Evolutionary conservation across 2,797 vertebrate species (phyloP), one percentile per base, ranked within the genome.

Genomic region (Oceanodroma leucorhoa): DNA sequence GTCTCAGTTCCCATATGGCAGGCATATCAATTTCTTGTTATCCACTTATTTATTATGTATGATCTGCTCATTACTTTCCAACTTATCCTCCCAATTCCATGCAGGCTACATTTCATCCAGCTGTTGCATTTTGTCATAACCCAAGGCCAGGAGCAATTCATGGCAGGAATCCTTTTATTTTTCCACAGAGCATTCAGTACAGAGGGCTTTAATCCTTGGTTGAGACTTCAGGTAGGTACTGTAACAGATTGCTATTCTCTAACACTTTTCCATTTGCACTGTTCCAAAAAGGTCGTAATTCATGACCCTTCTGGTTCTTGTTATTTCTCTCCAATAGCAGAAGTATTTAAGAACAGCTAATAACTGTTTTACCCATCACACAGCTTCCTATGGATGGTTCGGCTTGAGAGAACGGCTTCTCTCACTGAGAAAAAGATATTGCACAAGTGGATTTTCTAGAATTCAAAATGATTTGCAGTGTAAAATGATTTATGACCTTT

Each of bases 1-100:
- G 9, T 38, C 91, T 80, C 41, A 16, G 73, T 50, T 88, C 57
- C 91, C 89, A 87, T 87, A 94, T 89, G 86, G 90, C 27, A 85
- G 91, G 84, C 77, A 71, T 94, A 96, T 94, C 91, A 73, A 77
- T 94, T 96, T 95, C 95, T 94, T 87, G 75, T 94, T 96, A 96
- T 64, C 54, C 82, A 65, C 48, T 90, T 96, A 96, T 94, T 96
- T 97, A 96, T 94, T 96, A 96, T 90, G 78, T 93, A 94, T 93
- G 93, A 96, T 84, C 73, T 94, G 51, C 55, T 93, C 14, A 2
- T 83, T 96, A 94, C 73, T 87, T 91, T 92, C 86, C 64, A 91
- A 87, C 60, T 93, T 93, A 91, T 70, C 83, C 91, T 89, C 80
- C 57, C 83, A 76, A 29, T 89, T 93, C 91, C 86, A 70, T 27